A percentile compares a stretch with the other conserved stretches of the same genome.
phyloP scores from a whole-genome alignment of 2,113 vertebrate genomes.

The Amia ocellicauda region DNA sequence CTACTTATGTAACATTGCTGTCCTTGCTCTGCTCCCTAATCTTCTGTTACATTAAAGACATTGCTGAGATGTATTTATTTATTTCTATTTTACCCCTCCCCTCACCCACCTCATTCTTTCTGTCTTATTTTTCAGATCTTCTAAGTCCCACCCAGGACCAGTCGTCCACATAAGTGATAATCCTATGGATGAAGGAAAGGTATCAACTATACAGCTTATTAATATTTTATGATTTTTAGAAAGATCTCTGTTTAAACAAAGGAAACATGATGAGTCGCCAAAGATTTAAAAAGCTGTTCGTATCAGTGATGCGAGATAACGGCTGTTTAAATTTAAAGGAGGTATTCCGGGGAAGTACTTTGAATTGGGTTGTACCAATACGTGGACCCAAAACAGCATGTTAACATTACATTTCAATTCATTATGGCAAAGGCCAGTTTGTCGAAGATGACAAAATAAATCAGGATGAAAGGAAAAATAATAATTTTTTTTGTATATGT shows the following conservation, averaged over 20 bases:
- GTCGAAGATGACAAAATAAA: too few species aligned
- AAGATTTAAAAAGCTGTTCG: too few species aligned
- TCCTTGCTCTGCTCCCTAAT: neutral
- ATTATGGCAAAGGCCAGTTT: too few species aligned
- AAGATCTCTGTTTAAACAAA: too few species aligned
- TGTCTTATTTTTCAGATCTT: slow-evolving; percentile 73
- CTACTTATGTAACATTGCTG: neutral
- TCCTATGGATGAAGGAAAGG: slow-evolving; percentile 99
- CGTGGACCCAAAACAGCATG: too few species aligned
- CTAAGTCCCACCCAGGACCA: slow-evolving; percentile 95
- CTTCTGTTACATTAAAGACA: neutral
- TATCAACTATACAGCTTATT: slow-evolving; percentile 40
- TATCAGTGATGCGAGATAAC: neutral
- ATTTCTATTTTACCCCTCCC: too few species aligned
- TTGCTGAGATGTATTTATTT: neutral
- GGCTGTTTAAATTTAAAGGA: neutral
- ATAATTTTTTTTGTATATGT: too few species aligned
- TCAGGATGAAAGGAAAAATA: too few species aligned
- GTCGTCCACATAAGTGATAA: slow-evolving; percentile 98
- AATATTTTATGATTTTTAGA: too few species aligned
- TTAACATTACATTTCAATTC: too few species aligned
- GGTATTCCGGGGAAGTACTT: neutral
- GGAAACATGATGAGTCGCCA: too few species aligned
- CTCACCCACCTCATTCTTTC: slow-evolving; percentile 29
- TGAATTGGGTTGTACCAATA: neutral